phyloP scores from a whole-genome alignment of 64 coral and sea anemone genomes.

The Actinia equina region DNA sequence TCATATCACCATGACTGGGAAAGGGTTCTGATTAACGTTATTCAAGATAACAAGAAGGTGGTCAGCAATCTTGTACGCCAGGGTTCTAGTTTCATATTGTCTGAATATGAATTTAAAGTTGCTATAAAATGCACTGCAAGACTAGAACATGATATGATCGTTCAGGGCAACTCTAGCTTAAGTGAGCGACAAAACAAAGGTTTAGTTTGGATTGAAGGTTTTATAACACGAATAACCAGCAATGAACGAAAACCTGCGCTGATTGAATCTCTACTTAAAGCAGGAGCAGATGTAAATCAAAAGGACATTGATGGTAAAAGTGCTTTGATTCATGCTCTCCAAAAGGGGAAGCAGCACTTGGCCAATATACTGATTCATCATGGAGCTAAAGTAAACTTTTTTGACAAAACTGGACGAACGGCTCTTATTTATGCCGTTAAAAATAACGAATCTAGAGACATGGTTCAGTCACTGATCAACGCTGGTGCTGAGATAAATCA shows the following conservation, averaged over 20 bases:
- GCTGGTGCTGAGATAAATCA: neutral
- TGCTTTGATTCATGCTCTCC: neutral
- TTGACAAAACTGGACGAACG: neutral
- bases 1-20: neutral
- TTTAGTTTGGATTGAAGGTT: neutral
- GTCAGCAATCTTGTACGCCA: neutral
- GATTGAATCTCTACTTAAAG: neutral
- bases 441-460: neutral
- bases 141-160: neutral
- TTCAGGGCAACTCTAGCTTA: neutral
- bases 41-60: neutral
- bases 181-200: neutral
- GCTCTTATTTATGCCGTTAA: neutral
- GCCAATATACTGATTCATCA: neutral
- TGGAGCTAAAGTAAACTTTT: neutral
- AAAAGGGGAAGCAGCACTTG: neutral
- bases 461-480: neutral
- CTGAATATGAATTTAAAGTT: neutral
- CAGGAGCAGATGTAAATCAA: neutral
- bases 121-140: neutral
- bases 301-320: neutral
- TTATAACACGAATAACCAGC: neutral
- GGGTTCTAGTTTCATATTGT: neutral
- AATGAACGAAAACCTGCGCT: neutral
- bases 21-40: neutral